Evolutionary conservation across 2,888 invertebrate species (phyloP).

Genomic region (Rotaria macrura): DNA sequence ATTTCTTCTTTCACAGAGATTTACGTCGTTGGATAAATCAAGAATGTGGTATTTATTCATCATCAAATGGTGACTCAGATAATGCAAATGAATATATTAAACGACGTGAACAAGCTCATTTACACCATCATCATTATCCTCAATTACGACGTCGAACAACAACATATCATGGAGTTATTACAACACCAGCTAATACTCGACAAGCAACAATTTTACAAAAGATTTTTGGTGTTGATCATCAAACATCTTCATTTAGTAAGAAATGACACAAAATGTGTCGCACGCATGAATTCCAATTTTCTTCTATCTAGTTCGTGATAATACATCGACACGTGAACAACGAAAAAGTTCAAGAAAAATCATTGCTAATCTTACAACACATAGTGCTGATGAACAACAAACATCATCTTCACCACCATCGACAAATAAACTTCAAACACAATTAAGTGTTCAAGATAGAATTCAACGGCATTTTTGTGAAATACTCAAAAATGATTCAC

Average conservation of each 20-base stretch:
- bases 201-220: background rate
- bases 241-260: background rate
- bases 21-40: conserved; percentile 11
- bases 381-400: background rate
- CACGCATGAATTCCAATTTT: too few species aligned
- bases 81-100: conserved; percentile 18
- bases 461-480: conserved; percentile 18
- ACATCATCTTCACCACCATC: background rate
- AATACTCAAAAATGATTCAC: conserved; percentile 18
- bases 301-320: background rate
- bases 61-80: conserved; percentile 19
- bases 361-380: background rate
- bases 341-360: conserved; percentile 9
- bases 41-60: conserved; percentile 2
- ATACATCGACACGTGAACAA: background rate
- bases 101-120: background rate
- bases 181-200: background rate
- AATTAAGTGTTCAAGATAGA: background rate
- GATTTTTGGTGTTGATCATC: background rate
- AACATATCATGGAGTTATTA: background rate
- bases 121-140: background rate
- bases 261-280: background rate
- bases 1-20: background rate
- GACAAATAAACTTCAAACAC: background rate
- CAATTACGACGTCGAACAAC: background rate